Evolutionary conservation across 2,888 invertebrate species (phyloP), one percentile per base, ranked within the genome.

Genomic region (Pelosia muscerda): DNA sequence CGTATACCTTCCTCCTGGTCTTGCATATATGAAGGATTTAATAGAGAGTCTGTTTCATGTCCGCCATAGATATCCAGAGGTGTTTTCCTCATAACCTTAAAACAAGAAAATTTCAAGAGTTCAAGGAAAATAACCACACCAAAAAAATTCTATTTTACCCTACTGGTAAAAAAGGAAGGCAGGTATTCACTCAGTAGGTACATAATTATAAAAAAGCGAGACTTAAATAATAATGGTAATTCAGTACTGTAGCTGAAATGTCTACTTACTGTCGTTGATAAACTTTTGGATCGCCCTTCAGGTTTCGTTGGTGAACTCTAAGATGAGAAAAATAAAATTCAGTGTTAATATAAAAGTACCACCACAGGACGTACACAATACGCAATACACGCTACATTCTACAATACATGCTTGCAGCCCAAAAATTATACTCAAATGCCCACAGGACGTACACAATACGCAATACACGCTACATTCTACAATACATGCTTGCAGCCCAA

Each of bases 231-330:
- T 28, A 4, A 28, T 6, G 6, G 31, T 9, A 31, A 19, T 19
- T 6, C 42, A 42, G 42, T 42, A 42, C 42, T 9, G 9, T 49
- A 49, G 49, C n/a, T 49, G n/a, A 42, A 42, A 42, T 49, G 49
- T 26, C 31, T 28, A 79, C 89, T 88, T 75, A 90, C 90, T 60
- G 63, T 73, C 49, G 84, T 79, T 13, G 91, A 89, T 66, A 91
- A 82, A 75, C 92, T 92, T 71, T 89, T 88, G 73, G 87, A 88
- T 88, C 90, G 87, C 82, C 88, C 83, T 64, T 79, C 81, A n/a
- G 56, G 9, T 58, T 65, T 31, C 60, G 81, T 87, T 69, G 63
- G 42, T 15, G 62, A n/a, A 49, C n/a, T 25, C 61, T 62, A 13
- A 61, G 53, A 61, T 28, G 4, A 26, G 4, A 11, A 38, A 19